phyloP scores from a whole-genome alignment of 2,113 vertebrate species.

The Suncus etruscus region DNA sequence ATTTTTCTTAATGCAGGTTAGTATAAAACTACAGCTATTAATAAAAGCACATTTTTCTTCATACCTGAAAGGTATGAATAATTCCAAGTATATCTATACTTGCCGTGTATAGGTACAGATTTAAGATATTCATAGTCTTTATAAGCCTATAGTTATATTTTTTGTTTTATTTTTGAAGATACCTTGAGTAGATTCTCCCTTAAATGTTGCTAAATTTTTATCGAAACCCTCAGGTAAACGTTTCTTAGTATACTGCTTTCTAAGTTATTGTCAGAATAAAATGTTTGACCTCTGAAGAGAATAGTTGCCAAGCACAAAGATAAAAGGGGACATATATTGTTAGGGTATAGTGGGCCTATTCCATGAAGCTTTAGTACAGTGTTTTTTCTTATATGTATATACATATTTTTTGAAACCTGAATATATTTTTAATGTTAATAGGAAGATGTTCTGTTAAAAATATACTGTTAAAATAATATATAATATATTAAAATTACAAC shows the following conservation, averaged over 20 bases:
- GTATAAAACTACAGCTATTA: slow-evolving; percentile 21
- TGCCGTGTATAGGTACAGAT: slow-evolving; percentile 1
- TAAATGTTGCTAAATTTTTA: slow-evolving; percentile 33
- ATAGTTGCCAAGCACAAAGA: not conserved
- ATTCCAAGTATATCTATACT: slow-evolving; percentile 27
- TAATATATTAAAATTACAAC: slow-evolving; percentile 33
- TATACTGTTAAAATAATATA: not conserved
- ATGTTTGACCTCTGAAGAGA: not conserved
- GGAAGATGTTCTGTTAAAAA: not conserved
- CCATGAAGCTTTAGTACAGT: not conserved
- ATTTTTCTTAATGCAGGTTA: slow-evolving; percentile 44
- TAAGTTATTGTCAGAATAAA: slow-evolving; percentile 44
- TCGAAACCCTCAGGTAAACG: not conserved
- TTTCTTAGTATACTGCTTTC: not conserved
- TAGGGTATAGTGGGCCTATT: not conserved
- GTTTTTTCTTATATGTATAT: not conserved
- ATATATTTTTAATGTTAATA: not conserved
- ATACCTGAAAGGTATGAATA: slow-evolving; percentile 47
- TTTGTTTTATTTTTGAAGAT: slow-evolving; percentile 57
- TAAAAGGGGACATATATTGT: not conserved
- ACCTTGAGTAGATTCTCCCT: slow-evolving; percentile 17
- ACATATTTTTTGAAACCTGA: slow-evolving; percentile 12
- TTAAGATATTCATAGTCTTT: slow-evolving; percentile 54
- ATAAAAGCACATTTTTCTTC: slow-evolving; percentile 13
- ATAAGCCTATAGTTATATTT: slow-evolving; percentile 6